Evolutionary conservation across 2,113 vertebrate genomes (phyloP).

Genomic region (Campylomormyrus tamandua): DNA sequence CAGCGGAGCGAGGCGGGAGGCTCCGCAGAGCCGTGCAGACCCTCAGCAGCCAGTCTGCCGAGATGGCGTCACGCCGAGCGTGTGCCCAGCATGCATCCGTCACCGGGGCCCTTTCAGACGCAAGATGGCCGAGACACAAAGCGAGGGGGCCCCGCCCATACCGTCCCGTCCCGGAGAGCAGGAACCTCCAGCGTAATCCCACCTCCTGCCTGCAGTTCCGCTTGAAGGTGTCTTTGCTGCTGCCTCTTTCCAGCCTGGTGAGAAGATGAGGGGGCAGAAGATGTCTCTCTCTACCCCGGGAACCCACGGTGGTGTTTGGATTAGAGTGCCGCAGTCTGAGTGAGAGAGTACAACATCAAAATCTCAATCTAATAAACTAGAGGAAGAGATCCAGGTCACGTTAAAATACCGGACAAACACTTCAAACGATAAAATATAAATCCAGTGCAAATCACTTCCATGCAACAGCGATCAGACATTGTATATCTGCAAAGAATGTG

Average conservation of each 20-base stretch:
- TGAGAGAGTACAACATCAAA: not conserved
- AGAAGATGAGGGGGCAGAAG: slow-evolving; percentile 1
- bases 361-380: not conserved
- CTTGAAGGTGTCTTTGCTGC: not conserved
- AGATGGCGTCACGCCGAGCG: not conserved
- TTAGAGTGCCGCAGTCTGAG: not conserved
- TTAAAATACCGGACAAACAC: not conserved
- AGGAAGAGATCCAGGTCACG: not conserved
- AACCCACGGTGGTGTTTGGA: not conserved
- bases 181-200: not conserved
- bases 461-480: not conserved
- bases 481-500: not conserved
- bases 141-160: not conserved
- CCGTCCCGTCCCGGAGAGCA: not conserved
- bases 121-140: not conserved
- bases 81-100: not conserved
- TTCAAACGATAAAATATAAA: not conserved
- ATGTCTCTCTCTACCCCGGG: not conserved
- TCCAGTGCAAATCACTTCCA: not conserved
- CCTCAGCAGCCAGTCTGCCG: not conserved
- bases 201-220: not conserved
- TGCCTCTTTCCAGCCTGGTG: not conserved
- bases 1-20: not conserved
- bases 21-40: not conserved
- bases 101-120: not conserved